phyloP scores from a whole-genome alignment of 2,888 invertebrate genomes.

The Gasteruption jaculator region DNA sequence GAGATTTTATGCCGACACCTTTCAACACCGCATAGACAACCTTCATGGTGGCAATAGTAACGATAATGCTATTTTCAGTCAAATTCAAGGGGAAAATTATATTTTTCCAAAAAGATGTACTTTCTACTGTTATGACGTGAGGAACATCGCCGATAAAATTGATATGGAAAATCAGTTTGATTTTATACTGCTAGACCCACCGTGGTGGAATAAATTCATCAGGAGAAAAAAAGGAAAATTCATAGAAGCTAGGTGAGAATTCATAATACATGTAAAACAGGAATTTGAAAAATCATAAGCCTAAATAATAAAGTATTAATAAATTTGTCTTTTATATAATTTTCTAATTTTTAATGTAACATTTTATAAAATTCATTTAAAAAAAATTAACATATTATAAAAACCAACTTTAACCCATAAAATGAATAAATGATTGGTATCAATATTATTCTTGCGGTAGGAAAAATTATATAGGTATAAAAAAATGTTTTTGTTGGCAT shows the following conservation, averaged over 20 bases:
- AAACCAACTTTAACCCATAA: background rate
- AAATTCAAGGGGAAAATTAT: slow-evolving; percentile 54
- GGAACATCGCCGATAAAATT: slow-evolving; percentile 57
- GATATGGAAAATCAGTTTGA: slow-evolving; percentile 62
- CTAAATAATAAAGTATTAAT: slow-evolving; percentile 17
- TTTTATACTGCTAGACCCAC: slow-evolving; percentile 86
- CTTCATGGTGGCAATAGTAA: slow-evolving; percentile 60
- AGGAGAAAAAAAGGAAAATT: slow-evolving; percentile 68
- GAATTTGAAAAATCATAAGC: slow-evolving; percentile 20
- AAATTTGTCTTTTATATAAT: slow-evolving; percentile 4
- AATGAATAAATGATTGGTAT: slow-evolving; percentile 2
- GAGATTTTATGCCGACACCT: slow-evolving; percentile 49
- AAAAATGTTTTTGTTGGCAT: no score
- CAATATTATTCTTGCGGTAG: slow-evolving; percentile 6
- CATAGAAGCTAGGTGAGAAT: slow-evolving; percentile 59
- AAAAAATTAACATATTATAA: background rate
- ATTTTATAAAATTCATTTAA: slow-evolving; percentile 3
- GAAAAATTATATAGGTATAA: no score
- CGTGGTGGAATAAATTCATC: slow-evolving; percentile 95
- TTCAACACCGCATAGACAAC: slow-evolving; percentile 32
- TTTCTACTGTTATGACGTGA: slow-evolving; percentile 67
- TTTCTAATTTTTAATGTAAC: background rate
- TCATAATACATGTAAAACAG: slow-evolving; percentile 21
- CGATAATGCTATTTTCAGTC: slow-evolving; percentile 53
- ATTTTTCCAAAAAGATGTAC: slow-evolving; percentile 64